These are phyloP conservation scores for Melipona beecheii DNA, from an alignment of 2,888 invertebrate genomes.

Conservation along the genomic window DNA sequence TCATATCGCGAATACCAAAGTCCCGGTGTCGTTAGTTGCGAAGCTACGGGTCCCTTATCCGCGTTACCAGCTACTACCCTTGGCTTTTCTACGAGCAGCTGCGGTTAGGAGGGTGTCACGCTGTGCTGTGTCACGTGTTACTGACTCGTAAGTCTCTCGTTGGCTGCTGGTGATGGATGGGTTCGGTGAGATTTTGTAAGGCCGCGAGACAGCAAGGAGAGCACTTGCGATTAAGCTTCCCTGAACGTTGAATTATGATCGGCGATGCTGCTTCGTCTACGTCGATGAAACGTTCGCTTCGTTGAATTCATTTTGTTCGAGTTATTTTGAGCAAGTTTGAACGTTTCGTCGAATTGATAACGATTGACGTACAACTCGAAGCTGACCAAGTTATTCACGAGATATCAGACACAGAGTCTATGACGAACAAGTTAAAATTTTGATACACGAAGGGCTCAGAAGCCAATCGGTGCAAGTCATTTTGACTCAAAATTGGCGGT, in stretches of 20 bases:
- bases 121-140: conserved; percentile 9
- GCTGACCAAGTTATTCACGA: no score
- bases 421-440: no score
- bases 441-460: no score
- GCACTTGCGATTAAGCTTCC: neutral
- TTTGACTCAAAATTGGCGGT: no score
- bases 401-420: no score
- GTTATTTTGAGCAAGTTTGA: no score
- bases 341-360: no score
- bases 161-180: neutral
- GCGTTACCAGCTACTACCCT: conserved; percentile 29
- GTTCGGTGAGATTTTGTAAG: neutral
- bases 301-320: neutral
- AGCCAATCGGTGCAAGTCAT: no score
- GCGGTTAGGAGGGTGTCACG: conserved; percentile 35
- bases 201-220: neutral
- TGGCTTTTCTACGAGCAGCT: conserved; percentile 36
- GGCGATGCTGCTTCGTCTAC: neutral
- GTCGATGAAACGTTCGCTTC: neutral
- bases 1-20: conserved; percentile 31
- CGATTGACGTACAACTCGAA: no score
- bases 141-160: conserved; percentile 6
- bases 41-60: conserved; percentile 33
- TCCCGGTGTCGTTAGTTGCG: conserved; percentile 33
- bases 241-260: neutral